These are phyloP conservation scores for Spermophilus dauricus DNA, from an alignment of 2,113 vertebrate species.

Conservation along the genomic window DNA sequence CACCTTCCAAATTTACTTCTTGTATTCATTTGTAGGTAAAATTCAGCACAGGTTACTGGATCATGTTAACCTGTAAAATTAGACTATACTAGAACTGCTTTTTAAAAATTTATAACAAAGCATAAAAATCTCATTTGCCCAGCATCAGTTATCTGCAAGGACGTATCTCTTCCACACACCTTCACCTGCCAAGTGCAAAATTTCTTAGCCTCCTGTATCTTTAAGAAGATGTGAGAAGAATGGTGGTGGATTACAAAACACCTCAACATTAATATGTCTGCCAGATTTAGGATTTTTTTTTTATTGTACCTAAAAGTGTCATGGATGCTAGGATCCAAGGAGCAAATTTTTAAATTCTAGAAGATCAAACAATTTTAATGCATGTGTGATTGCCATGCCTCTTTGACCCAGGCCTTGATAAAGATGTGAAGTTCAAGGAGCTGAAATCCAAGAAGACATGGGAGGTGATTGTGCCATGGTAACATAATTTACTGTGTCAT, in stretches of 20 bases:
- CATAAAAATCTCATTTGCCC: neutral
- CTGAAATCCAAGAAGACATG: neutral
- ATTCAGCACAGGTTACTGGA: neutral
- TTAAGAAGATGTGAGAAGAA: neutral
- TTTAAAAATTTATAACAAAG: neutral
- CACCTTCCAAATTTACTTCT: neutral
- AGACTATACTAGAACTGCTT: neutral
- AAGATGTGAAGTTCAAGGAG: neutral
- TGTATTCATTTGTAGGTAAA: neutral
- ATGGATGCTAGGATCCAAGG: neutral
- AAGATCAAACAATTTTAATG: slow-evolving; percentile 46
- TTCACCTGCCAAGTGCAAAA: neutral
- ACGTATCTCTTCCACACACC: neutral
- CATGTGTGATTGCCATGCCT: neutral
- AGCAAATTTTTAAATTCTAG: neutral
- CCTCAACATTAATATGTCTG: neutral
- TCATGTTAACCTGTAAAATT: neutral
- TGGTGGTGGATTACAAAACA: neutral
- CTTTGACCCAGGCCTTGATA: neutral
- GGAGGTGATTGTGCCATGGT: neutral
- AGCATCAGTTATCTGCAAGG: neutral
- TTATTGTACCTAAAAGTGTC: neutral
- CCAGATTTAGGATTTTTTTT: neutral
- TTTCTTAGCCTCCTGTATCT: neutral
- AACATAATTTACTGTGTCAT: slow-evolving; percentile 45